Percentiles rank a stretch among this genome's conserved stretches.
phyloP scores from a whole-genome alignment of 2,113 vertebrate species.

The Halichoeres trimaculatus region DNA sequence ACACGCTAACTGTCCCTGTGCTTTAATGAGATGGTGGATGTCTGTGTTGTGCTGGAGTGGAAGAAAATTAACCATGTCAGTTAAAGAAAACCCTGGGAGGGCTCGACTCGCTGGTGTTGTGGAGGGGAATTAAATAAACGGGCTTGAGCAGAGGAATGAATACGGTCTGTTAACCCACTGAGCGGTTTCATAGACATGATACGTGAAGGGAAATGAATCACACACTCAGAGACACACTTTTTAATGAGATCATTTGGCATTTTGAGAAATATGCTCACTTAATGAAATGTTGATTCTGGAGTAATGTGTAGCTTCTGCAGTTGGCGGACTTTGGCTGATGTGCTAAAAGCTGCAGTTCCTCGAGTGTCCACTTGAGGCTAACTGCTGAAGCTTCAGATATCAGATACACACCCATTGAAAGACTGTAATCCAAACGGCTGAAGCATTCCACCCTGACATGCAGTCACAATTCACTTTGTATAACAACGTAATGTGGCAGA shows the following conservation, averaged over 20 bases:
- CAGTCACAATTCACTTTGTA: too few species aligned
- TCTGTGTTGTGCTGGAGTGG: slow-evolving; percentile 82
- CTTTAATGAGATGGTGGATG: slow-evolving; percentile 91
- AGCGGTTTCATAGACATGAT: background rate
- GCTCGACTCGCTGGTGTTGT: background rate
- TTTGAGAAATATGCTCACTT: background rate
- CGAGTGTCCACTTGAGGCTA: too few species aligned
- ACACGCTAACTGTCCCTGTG: slow-evolving; percentile 84
- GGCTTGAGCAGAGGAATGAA: slow-evolving; percentile 25
- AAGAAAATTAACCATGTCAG: slow-evolving; percentile 88
- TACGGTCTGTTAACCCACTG: background rate
- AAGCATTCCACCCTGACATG: too few species aligned
- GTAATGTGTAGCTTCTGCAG: background rate
- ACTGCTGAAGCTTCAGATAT: too few species aligned
- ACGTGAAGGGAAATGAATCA: background rate
- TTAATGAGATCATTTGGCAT: background rate
- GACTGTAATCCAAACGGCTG: too few species aligned
- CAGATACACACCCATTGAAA: too few species aligned
- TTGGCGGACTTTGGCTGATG: too few species aligned
- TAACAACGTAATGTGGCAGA: too few species aligned
- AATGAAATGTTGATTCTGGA: background rate
- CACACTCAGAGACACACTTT: background rate
- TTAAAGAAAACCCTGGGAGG: slow-evolving; percentile 72
- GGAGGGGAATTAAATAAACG: background rate
- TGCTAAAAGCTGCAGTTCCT: background rate